Percentiles rank a stretch among this genome's conserved stretches.
Evolutionary conservation across 2,888 invertebrate species (phyloP).

Genomic region (Tillus elongatus): DNA sequence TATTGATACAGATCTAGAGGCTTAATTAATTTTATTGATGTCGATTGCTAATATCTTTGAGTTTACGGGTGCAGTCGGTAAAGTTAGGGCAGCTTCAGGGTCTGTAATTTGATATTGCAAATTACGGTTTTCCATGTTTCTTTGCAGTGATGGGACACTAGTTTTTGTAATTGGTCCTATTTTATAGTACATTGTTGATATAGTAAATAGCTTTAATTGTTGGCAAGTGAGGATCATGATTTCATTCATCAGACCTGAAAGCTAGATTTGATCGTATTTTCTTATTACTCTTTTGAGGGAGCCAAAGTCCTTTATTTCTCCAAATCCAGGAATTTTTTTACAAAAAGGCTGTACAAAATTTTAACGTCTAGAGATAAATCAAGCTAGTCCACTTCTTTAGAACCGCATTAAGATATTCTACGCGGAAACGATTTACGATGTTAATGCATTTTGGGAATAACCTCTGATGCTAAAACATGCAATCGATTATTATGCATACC

Average conservation of each 20-base stretch:
- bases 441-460: too few species aligned
- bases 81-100: neutral
- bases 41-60: slow-evolving; percentile 16
- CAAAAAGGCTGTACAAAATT: too few species aligned
- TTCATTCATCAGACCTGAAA: slow-evolving; percentile 20
- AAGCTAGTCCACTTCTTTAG: too few species aligned
- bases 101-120: slow-evolving; percentile 15
- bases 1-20: too few species aligned
- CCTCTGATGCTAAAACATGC: too few species aligned
- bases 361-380: too few species aligned
- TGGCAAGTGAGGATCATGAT: slow-evolving; percentile 13
- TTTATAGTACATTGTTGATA: slow-evolving; percentile 12
- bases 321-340: too few species aligned
- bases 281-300: slow-evolving; percentile 16
- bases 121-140: slow-evolving; percentile 11
- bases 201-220: slow-evolving; percentile 16
- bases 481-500: too few species aligned
- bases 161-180: too few species aligned
- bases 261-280: slow-evolving; percentile 19
- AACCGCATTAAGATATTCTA: too few species aligned
- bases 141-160: slow-evolving; percentile 14
- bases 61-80: slow-evolving; percentile 10
- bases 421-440: too few species aligned
- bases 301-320: slow-evolving; percentile 22
- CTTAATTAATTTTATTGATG: slow-evolving; percentile 17